These are phyloP conservation scores for Lasioglossum figueresi DNA, from an alignment of 2,888 invertebrate species.

Conservation along the genomic window DNA sequence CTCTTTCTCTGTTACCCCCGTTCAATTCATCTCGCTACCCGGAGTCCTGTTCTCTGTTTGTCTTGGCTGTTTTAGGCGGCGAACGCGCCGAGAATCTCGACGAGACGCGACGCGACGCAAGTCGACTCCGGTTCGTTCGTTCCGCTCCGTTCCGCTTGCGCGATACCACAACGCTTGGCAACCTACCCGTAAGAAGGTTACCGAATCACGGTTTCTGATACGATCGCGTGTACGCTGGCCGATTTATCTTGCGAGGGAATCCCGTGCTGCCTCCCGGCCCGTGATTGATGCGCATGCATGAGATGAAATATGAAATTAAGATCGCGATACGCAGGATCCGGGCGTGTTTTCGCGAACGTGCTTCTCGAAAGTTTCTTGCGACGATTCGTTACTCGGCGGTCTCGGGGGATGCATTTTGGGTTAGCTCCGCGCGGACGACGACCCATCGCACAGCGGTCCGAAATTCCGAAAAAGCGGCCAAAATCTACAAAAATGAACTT, in stretches of 20 bases:
- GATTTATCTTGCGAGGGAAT: conserved; percentile 26
- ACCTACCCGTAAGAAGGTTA: conserved; percentile 25
- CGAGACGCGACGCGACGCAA: conserved; percentile 6
- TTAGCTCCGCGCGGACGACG: too few relatives aligned
- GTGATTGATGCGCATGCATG: conserved; percentile 44
- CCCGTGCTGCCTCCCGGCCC: not conserved
- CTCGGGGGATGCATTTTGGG: not conserved
- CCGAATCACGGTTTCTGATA: conserved; percentile 46
- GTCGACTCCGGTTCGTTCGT: not conserved
- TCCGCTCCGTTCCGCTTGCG: not conserved
- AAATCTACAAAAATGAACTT: too few relatives aligned
- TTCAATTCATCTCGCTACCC: conserved; percentile 19
- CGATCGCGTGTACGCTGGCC: conserved; percentile 23
- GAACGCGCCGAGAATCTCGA: conserved; percentile 42
- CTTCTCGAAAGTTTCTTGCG: not conserved
- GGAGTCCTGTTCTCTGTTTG: conserved; percentile 25
- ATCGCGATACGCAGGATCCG: not conserved
- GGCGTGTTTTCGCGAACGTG: not conserved
- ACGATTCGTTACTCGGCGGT: not conserved
- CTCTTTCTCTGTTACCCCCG: conserved; percentile 31
- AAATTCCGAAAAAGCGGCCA: too few relatives aligned
- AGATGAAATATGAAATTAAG: conserved; percentile 48
- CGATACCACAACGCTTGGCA: conserved; percentile 33
- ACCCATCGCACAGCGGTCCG: too few relatives aligned
- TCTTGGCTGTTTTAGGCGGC: conserved; percentile 29